Evolutionary conservation across 2,888 invertebrate genomes (phyloP).

Genomic region (Rhopalosiphum nymphaeae): DNA sequence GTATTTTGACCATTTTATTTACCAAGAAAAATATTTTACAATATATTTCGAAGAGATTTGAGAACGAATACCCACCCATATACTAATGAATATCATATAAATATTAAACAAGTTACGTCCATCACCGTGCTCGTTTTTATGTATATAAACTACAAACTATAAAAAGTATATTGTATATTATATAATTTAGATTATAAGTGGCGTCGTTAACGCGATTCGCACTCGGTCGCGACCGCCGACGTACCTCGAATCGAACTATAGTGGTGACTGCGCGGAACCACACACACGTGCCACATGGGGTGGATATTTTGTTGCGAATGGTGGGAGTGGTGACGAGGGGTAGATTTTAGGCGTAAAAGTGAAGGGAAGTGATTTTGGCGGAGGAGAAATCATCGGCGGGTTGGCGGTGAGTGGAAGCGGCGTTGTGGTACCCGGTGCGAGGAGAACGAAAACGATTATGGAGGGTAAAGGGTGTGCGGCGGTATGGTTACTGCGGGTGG

Average conservation of each 20-base stretch:
- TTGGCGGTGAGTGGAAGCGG: not conserved
- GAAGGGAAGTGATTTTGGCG: not conserved
- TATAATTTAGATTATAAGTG: not conserved
- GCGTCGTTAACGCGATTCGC: not conserved
- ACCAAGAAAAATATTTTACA: not conserved
- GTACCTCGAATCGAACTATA: not conserved
- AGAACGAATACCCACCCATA: not conserved
- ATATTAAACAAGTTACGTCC: not conserved
- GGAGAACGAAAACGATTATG: conserved; percentile 22
- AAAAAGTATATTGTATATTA: not conserved
- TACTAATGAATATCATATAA: not conserved
- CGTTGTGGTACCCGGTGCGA: conserved; percentile 12
- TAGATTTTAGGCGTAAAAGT: conserved; percentile 5
- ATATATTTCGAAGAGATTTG: not conserved
- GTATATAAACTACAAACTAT: not conserved
- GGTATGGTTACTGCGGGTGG: not conserved
- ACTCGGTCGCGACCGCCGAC: not conserved
- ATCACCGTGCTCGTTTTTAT: not conserved
- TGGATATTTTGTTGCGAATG: not conserved
- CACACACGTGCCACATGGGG: conserved; percentile 1
- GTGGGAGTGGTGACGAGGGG: not conserved
- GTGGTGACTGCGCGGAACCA: not conserved
- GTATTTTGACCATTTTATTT: not conserved
- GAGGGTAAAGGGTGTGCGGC: not conserved
- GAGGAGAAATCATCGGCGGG: not conserved